A percentile compares a stretch with the other conserved stretches of the same genome.
phyloP scores from a whole-genome alignment of 1,140 invertebrate genomes.

The Microvelia longipes region DNA sequence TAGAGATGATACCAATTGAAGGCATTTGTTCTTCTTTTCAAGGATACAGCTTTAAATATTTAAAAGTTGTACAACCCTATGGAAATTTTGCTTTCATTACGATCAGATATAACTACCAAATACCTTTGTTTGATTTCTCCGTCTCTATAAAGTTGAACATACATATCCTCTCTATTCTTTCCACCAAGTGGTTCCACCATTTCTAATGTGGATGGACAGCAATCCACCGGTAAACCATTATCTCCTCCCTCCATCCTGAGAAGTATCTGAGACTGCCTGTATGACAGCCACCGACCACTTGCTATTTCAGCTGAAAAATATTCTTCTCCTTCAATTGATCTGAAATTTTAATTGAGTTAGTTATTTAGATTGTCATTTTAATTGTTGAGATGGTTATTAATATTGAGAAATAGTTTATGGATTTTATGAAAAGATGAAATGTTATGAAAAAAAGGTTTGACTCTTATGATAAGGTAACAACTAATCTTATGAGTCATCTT shows the following conservation, averaged over 20 bases:
- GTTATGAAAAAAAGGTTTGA: too few relatives aligned
- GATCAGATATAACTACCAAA: too few relatives aligned
- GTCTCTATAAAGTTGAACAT: constrained; percentile 60
- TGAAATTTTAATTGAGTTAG: not conserved
- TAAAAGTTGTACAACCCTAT: too few relatives aligned
- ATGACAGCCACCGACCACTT: constrained; percentile 24
- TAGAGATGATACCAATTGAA: too few relatives aligned
- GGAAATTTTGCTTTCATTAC: too few relatives aligned
- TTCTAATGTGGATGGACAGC: constrained; percentile 60
- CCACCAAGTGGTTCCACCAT: constrained; percentile 62
- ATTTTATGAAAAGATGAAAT: too few relatives aligned
- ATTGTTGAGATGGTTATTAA: not conserved
- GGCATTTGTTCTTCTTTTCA: too few relatives aligned
- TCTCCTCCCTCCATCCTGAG: constrained; percentile 40
- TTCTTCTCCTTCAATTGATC: constrained; percentile 11
- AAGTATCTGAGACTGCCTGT: constrained; percentile 44
- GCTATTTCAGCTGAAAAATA: constrained; percentile 5
- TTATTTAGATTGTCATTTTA: not conserved
- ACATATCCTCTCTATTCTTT: constrained; percentile 48
- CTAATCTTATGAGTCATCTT: too few relatives aligned
- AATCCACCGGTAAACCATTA: constrained; percentile 43
- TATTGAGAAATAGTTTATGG: too few relatives aligned
- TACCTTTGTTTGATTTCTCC: constrained; percentile 34
- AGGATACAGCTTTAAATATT: too few relatives aligned
- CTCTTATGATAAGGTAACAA: too few relatives aligned